phyloP scores from a whole-genome alignment of 2,888 invertebrate species.

The Icerya purchasi region DNA sequence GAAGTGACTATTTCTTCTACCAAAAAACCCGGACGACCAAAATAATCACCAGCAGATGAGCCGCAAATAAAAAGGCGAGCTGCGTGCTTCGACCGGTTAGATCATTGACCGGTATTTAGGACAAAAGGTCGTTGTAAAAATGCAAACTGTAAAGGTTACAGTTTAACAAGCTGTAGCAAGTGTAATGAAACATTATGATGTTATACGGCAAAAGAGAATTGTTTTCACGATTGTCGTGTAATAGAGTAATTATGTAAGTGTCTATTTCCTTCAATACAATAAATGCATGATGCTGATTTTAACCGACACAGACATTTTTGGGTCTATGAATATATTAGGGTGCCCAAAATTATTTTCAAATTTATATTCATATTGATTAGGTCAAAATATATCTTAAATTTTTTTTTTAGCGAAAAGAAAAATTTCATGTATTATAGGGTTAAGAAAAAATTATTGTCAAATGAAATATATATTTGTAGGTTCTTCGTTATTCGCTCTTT shows the following conservation, averaged over 20 bases:
- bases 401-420: neutral
- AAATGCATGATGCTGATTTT: neutral
- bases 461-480: no score
- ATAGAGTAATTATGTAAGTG: neutral
- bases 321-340: neutral
- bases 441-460: no score
- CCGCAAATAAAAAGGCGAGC: neutral
- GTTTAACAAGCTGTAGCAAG: neutral
- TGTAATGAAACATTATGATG: neutral
- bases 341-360: neutral
- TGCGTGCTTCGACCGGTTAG: neutral
- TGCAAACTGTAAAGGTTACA: neutral
- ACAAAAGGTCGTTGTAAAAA: neutral
- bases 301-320: neutral
- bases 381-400: neutral
- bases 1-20: neutral
- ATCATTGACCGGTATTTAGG: neutral
- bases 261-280: neutral
- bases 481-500: no score
- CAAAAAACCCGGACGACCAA: neutral
- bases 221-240: neutral
- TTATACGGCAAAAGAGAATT: no score
- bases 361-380: neutral
- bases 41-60: neutral
- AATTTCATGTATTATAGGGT: neutral